Evolutionary conservation across 2,888 invertebrate genomes (phyloP), one percentile per base, ranked within the genome.

Genomic region (Apoda limacodes): DNA sequence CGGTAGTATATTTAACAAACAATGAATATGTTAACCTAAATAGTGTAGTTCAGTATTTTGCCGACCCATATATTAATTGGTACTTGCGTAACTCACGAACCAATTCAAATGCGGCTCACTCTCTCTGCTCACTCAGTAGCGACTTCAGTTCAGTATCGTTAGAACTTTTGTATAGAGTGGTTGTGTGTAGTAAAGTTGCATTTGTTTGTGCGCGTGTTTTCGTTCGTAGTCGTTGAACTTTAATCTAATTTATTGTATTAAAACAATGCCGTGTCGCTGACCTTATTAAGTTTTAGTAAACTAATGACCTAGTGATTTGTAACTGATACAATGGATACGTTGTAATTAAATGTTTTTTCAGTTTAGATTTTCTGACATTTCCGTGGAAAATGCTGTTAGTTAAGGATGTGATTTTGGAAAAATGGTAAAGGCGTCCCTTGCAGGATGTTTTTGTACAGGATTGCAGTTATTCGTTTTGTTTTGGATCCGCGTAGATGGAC

Each of bases 371-470:
- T 50, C 46, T 50, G 43, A 42, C 43, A 32, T 34, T 34, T 40
- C 29, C 35, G 60, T 49, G 60, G 53, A 68, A 63, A 67, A 72
- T 72, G 72, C 50, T 54, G 41, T 43, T 42, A 52, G 42, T 25
- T 42, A 50, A 63, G 56, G 60, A 71, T 70, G 69, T 68, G 69
- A 70, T 48, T 55, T 68, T 42, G 65, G 70, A 63, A 78, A 68
- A 70, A 78, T 78, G 78, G 60, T 76, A 69, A 74, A 48, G 51
- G 64, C 58, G 60, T 60, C 50, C 48, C 48, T 51, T 41, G 57
- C 58, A 57, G 60, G 56, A 66, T 75, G 65, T 52, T 41, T 55
- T 55, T 59, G 55, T 40, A 50, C 60, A 43, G 72, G 69, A 65
- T 70, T 72, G 55, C 56, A 70, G 52, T 69, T 60, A 56, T 48